Evolutionary conservation across 2,888 invertebrate species (phyloP).

Genomic region (Lycocerus yunnanus): DNA sequence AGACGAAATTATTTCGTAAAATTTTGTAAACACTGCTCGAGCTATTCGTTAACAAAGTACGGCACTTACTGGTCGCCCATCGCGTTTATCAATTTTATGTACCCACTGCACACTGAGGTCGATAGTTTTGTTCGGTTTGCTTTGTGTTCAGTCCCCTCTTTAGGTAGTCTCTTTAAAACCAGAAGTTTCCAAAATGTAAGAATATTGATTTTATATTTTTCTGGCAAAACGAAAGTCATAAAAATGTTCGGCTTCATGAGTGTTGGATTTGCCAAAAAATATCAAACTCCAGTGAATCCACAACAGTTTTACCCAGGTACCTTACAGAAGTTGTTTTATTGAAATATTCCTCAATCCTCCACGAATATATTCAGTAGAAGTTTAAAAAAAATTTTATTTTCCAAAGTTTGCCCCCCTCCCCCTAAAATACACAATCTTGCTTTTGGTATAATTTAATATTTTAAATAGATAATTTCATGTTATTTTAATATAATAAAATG

Average conservation of each 20-base stretch:
- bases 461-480: too few relatives aligned
- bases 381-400: too few relatives aligned
- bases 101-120: constrained; percentile 21
- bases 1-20: background rate
- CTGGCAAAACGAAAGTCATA: background rate
- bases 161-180: background rate
- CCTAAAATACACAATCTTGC: too few relatives aligned
- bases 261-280: background rate
- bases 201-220: background rate
- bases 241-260: background rate
- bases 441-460: too few relatives aligned
- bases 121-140: constrained; percentile 16
- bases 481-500: too few relatives aligned
- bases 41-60: background rate
- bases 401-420: too few relatives aligned
- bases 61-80: background rate
- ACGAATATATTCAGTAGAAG: too few relatives aligned
- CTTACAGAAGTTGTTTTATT: too few relatives aligned
- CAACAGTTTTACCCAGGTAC: too few relatives aligned
- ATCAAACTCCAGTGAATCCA: background rate
- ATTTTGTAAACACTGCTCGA: background rate
- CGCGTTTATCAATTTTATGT: background rate
- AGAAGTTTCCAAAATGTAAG: background rate
- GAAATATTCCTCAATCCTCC: too few relatives aligned
- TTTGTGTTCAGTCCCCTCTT: constrained; percentile 5